Evolutionary conservation across 2,113 vertebrate genomes (phyloP).

Genomic region (Pachycephala philippinensis): DNA sequence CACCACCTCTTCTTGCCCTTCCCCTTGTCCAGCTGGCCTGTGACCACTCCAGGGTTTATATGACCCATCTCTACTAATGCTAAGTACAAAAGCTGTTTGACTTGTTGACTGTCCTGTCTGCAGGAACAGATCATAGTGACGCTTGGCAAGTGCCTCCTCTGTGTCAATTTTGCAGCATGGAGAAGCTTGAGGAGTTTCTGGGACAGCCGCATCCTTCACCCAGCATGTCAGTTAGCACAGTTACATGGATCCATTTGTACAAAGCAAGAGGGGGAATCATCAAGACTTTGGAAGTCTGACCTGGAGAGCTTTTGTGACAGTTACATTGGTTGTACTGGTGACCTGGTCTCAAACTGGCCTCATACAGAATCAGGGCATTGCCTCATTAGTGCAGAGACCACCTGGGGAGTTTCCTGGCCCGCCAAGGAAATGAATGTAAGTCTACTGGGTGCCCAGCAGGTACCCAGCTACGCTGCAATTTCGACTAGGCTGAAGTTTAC

Average conservation of each 20-base stretch:
- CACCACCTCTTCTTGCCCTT: not conserved
- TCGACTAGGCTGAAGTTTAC: not conserved
- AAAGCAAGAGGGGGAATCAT: not conserved
- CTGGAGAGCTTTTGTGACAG: not conserved
- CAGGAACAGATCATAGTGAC: not conserved
- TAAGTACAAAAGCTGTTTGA: not conserved
- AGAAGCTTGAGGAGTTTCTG: not conserved
- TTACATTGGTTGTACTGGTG: not conserved
- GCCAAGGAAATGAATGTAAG: not conserved
- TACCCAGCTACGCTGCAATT: fast-evolving
- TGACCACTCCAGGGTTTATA: not conserved
- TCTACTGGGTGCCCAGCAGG: not conserved
- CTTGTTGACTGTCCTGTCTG: not conserved
- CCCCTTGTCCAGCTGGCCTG: not conserved
- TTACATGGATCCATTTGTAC: not conserved
- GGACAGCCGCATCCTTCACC: not conserved
- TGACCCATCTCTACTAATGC: not conserved
- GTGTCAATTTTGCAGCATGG: not conserved
- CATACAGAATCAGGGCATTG: not conserved
- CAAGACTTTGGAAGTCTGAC: not conserved
- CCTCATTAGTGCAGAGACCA: not conserved
- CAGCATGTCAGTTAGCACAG: not conserved
- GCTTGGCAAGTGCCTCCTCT: not conserved
- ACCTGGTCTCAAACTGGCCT: not conserved
- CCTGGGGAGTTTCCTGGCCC: not conserved